Evolutionary conservation across 2,888 invertebrate species (phyloP).

Genomic region (Pachydiplax longipennis): DNA sequence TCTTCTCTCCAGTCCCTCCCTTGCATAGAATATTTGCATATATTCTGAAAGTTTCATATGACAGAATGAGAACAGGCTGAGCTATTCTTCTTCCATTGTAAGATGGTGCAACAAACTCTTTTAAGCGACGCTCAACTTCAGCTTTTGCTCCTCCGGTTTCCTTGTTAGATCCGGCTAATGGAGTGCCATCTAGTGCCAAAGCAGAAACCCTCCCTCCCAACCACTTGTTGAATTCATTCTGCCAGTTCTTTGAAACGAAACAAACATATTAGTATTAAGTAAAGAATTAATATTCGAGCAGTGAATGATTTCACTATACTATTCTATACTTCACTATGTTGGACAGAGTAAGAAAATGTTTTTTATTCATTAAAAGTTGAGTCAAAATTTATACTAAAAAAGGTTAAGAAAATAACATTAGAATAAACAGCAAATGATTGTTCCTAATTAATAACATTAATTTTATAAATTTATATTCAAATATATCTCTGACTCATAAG

Average conservation of each 20-base stretch:
- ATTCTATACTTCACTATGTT: too few relatives aligned
- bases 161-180: not conserved
- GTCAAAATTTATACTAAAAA: too few relatives aligned
- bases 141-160: slow-evolving; percentile 77
- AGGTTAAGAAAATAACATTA: too few relatives aligned
- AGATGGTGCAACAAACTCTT: slow-evolving; percentile 80
- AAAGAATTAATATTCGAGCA: too few relatives aligned
- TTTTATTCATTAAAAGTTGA: too few relatives aligned
- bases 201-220: slow-evolving; percentile 82
- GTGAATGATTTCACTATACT: too few relatives aligned
- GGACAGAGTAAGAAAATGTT: too few relatives aligned
- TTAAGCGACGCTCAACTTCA: slow-evolving; percentile 81
- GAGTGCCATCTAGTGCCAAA: slow-evolving; percentile 74
- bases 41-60: slow-evolving; percentile 97
- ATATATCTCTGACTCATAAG: too few relatives aligned
- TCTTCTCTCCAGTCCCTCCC: slow-evolving; percentile 58
- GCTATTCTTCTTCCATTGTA: slow-evolving; percentile 76
- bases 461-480: too few relatives aligned
- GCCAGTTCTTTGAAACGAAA: slow-evolving; percentile 79
- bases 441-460: too few relatives aligned
- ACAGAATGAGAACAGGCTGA: slow-evolving; percentile 94
- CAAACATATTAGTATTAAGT: not conserved
- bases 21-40: slow-evolving; percentile 89
- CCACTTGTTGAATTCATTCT: slow-evolving; percentile 98
- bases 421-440: too few relatives aligned